Conservation (phyloP, 2,113 vertebrate genomes). For the Datnioides undecimradiatus region DNA sequence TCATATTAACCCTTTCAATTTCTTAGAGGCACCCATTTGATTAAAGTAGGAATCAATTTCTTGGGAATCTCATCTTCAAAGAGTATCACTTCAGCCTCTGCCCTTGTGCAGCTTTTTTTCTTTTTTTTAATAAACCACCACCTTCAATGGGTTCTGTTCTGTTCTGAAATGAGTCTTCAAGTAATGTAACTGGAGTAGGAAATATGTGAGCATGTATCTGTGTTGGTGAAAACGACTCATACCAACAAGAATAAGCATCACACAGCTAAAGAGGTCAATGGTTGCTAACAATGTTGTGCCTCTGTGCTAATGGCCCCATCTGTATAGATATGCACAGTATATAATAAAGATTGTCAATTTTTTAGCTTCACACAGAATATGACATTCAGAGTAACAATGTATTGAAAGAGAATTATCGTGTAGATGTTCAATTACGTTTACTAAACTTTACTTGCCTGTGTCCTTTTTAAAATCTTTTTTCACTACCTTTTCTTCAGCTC, state of each 20-base stretch:
- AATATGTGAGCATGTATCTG: slow-evolving; percentile 1
- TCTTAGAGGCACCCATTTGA: slow-evolving; percentile 53
- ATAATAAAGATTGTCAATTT: not conserved
- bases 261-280: too few species aligned
- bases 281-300: not conserved
- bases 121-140: slow-evolving; percentile 36
- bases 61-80: slow-evolving; percentile 61
- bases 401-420: too few species aligned
- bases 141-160: slow-evolving; percentile 33
- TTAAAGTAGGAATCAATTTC: slow-evolving; percentile 65
- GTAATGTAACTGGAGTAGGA: slow-evolving; percentile 4
- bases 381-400: too few species aligned
- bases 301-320: not conserved
- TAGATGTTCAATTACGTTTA: too few species aligned
- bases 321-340: not conserved
- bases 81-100: slow-evolving; percentile 48
- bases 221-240: not conserved
- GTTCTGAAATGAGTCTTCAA: slow-evolving; percentile 40
- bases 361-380: not conserved
- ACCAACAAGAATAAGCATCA: not conserved
- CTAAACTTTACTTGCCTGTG: too few species aligned
- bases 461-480: not conserved
- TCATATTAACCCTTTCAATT: slow-evolving; percentile 63
- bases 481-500: not conserved
- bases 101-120: slow-evolving; percentile 10